Percentiles rank a stretch among this genome's conserved stretches.
Conservation (phyloP, 2,797 vertebrate genomes). For the Macrochelys suwanniensis region DNA sequence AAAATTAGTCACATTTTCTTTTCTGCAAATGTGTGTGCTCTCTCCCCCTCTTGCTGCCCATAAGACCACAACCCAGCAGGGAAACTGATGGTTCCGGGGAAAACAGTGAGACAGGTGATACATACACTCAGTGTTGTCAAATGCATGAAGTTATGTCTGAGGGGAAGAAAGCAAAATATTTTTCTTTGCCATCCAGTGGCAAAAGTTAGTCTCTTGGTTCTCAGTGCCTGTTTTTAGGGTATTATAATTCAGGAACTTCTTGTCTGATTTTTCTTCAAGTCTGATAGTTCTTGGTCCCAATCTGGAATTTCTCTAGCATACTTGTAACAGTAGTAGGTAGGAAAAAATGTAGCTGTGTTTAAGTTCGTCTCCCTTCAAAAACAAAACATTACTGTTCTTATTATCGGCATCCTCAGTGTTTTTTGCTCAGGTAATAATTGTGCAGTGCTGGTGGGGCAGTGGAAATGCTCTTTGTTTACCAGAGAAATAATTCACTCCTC, state of each 20-base stretch:
- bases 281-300: not conserved
- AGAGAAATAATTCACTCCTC: not conserved
- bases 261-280: not conserved
- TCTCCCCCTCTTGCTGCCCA: not conserved
- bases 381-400: not conserved
- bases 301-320: not conserved
- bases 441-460: not conserved
- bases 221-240: not conserved
- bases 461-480: not conserved
- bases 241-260: not conserved
- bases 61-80: not conserved
- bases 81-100: not conserved
- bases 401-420: not conserved
- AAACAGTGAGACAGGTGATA: not conserved
- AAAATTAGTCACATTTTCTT: not conserved
- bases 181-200: not conserved
- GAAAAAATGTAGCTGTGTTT: not conserved
- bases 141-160: not conserved
- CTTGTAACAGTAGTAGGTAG: not conserved
- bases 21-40: not conserved
- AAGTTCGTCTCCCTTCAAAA: not conserved
- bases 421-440: not conserved
- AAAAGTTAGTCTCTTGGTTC: not conserved
- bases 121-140: not conserved
- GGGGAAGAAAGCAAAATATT: not conserved